Conservation (phyloP, 2,888 invertebrate genomes). For the Microctonus hyperodae region DNA sequence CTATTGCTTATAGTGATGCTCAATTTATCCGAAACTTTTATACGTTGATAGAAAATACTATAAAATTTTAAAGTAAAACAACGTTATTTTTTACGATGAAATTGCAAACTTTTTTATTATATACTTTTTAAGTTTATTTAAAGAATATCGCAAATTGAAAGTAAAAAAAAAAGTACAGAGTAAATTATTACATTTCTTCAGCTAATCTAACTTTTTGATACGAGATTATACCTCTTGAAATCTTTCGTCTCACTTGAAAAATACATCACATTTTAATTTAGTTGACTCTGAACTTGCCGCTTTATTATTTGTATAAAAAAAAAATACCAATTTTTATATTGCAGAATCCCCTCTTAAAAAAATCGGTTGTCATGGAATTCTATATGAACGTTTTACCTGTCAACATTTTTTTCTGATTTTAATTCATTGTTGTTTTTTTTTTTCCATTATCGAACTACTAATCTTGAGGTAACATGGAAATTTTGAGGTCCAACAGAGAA, state of each 20-base stretch:
- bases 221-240: background rate
- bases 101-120: slow-evolving; percentile 5
- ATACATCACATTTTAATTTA: background rate
- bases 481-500: background rate
- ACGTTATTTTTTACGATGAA: background rate
- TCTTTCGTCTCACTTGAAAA: background rate
- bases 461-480: too few relatives aligned
- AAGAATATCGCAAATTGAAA: slow-evolving; percentile 28
- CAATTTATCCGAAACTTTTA: slow-evolving; percentile 3
- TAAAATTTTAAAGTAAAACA: background rate
- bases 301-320: too few relatives aligned
- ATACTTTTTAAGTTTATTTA: background rate
- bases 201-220: background rate
- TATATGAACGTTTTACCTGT: too few relatives aligned
- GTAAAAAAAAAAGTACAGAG: background rate
- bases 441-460: too few relatives aligned
- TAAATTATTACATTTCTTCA: background rate
- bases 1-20: background rate
- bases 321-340: background rate
- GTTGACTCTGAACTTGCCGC: background rate
- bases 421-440: too few relatives aligned
- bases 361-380: too few relatives aligned
- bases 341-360: too few relatives aligned
- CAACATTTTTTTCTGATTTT: too few relatives aligned
- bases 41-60: background rate